Percentiles rank a stretch among this genome's conserved stretches.
Evolutionary conservation across 1,140 invertebrate species (phyloP).

Genomic region (Mycetomoellerius zeteki): DNA sequence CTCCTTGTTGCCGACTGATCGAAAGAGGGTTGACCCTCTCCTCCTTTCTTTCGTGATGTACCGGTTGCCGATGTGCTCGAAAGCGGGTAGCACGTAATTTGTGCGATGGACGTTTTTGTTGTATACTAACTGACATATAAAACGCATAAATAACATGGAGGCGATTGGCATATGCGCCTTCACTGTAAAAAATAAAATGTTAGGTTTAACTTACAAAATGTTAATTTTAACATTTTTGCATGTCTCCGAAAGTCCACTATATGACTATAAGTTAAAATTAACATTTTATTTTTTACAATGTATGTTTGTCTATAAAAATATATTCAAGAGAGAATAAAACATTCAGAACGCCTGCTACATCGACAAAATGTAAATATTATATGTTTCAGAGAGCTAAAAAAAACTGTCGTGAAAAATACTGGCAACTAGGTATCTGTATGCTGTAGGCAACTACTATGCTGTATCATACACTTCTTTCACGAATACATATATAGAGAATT

Average conservation of each 20-base stretch:
- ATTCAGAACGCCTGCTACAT: not conserved
- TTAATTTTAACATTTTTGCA: no score
- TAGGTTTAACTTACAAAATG: no score
- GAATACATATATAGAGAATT: not conserved
- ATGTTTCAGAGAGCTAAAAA: not conserved
- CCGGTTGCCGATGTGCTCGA: constrained; percentile 8
- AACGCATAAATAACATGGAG: constrained; percentile 70
- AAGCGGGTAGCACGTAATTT: constrained; percentile 71
- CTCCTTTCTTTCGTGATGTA: constrained; percentile 16
- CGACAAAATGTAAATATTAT: constrained; percentile 28
- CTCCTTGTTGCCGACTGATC: not conserved
- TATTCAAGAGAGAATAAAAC: not conserved
- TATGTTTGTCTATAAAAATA: not conserved
- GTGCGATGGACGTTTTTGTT: constrained; percentile 70
- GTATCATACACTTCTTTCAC: not conserved
- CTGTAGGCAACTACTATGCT: no score
- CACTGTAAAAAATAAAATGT: no score
- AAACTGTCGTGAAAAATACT: not conserved
- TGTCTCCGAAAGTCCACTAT: no score
- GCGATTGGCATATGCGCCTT: not conserved
- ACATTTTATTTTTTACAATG: no score
- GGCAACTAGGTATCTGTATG: not conserved
- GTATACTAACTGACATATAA: constrained; percentile 65
- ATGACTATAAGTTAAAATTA: no score
- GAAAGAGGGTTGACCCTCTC: constrained; percentile 15